Evolutionary conservation across 2,797 vertebrate species (phyloP).

Genomic region (Liparis tanakae): DNA sequence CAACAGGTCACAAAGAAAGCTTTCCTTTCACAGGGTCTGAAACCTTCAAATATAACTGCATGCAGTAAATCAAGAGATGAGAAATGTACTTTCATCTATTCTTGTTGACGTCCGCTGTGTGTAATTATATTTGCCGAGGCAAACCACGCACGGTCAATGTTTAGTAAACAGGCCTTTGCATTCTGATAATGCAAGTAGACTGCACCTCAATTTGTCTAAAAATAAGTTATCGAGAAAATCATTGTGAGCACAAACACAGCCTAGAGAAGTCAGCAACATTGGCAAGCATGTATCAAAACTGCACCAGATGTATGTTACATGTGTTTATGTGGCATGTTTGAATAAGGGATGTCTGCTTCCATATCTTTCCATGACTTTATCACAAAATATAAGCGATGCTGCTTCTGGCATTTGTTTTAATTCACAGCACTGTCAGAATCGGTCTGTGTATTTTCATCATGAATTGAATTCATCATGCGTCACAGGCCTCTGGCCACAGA

Average conservation of each 20-base stretch:
- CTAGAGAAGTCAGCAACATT: constrained; percentile 39
- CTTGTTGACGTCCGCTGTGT: constrained; percentile 32
- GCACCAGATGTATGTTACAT: neutral
- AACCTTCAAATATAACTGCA: constrained; percentile 37
- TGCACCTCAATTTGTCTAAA: constrained; percentile 30
- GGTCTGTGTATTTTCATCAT: constrained; percentile 40
- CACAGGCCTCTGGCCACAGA: constrained; percentile 39
- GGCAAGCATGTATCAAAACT: constrained; percentile 34
- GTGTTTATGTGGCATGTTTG: neutral
- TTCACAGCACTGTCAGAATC: constrained; percentile 24
- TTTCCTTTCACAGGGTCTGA: constrained; percentile 22
- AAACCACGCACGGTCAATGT: constrained; percentile 20
- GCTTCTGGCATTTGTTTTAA: constrained; percentile 30
- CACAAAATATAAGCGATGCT: neutral
- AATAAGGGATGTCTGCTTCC: constrained; percentile 2
- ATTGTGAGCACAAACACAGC: constrained; percentile 38
- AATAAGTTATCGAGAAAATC: constrained; percentile 27
- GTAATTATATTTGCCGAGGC: constrained; percentile 57
- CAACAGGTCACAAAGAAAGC: constrained; percentile 29
- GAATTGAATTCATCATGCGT: constrained; percentile 37
- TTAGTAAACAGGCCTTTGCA: constrained; percentile 45
- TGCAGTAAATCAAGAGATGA: constrained; percentile 11
- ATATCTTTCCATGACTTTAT: neutral
- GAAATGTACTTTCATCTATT: constrained; percentile 28
- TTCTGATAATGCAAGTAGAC: constrained; percentile 28